Base-by-base conservation (phyloP, 2,113 vertebrate genomes). In the Parus major region DNA sequence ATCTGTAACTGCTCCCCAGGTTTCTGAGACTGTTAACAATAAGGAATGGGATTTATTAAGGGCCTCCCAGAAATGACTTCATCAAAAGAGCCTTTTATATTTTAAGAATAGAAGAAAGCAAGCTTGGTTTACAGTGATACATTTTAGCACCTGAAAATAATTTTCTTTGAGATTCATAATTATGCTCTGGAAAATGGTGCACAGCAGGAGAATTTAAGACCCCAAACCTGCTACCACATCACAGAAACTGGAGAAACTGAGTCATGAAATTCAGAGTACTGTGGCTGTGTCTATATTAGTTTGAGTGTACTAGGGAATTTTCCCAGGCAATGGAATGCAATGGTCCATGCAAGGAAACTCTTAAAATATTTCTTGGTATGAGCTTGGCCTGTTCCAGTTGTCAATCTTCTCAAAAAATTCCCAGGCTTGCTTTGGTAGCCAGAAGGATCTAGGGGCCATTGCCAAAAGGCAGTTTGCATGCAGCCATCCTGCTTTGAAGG, bases 271-370 rank as follows among this genome's bases (percentile, higher is more conserved):
- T 86, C 12, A 68, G 35, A 88, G 18, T 59, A 56, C 47, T 39
- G 35, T 86, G 76, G 3, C 42, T 88, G 24, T 70, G 21, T 69
- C 75, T 73, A 17, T 92, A 83, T 71, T 93, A 46, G 64, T 80
- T 63, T 79, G 12, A 81, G 29, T 25, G 6, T 90, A 31, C 85
- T 84, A 46, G 47, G 64, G 76, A 96, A 93, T 96, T 95, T 95
- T 96, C 96, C 92, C 95, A 97, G 88, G 88, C 91, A 93, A 63
- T 92, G 92, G 91, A 94, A 97, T 92, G 92, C 52, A 75, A 41
- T 36, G 33, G 64, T 64, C 82, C 90, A 8, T 93, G 90, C 76
- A 95, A 77, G 47, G 35, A 56, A 94, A 28, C 76, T 92, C 71
- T 83, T 75, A 92, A 96, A 95, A 94, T 73, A 85, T 90, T 96